Base-by-base conservation (phyloP, 2,888 invertebrate species). In the Drosophila paramelanica region DNA sequence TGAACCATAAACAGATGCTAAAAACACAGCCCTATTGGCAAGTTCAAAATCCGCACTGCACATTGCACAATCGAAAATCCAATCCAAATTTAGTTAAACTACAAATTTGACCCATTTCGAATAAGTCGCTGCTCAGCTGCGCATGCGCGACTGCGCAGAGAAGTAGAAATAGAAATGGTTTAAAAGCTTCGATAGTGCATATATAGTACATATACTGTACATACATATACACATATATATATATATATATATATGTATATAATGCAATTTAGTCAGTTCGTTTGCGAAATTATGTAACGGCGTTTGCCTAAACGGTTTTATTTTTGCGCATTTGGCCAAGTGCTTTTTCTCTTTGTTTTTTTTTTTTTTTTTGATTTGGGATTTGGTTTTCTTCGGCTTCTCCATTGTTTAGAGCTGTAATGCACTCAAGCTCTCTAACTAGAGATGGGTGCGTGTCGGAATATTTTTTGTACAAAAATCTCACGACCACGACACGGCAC, bases 281-380 rank as follows among this genome's bases (percentile, higher is more conserved):
- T 43, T 70, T 68, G 61, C 67, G 68, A 58, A 72, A 72, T 81
- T 66, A 81, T 81, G 85, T 83, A 85, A 85, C 86, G 86, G 86
- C 68, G 67, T 76, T 78, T 76, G 81, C 66, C 84, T 84, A 84
- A 84, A 76, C 84, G 80, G 81, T 69, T 65, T 71, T 83, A 79
- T 77, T 77, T 81, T 81, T 52, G 73, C 61, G 55, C 69, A 66
- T 65, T 73, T 78, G 57, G 78, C 71, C 56, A 74, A 74, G 69
- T 68, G 67, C 57, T 78, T 77, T 68, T 68, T 50, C n/a, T n/a
- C 25, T 3, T 41, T 42, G 23, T 46, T 43, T 42, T 39, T 5
- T 39, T 31, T 45, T 11, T 17, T 33, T 36, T 45, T 14, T 56
- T 49, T 49, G 33, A 49, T 49, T 49, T 49, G 33, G 49, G 49